Percentiles rank a stretch among this genome's conserved stretches.
Conservation (phyloP, 2,797 vertebrate genomes). For the Molossus alvarezi region DNA sequence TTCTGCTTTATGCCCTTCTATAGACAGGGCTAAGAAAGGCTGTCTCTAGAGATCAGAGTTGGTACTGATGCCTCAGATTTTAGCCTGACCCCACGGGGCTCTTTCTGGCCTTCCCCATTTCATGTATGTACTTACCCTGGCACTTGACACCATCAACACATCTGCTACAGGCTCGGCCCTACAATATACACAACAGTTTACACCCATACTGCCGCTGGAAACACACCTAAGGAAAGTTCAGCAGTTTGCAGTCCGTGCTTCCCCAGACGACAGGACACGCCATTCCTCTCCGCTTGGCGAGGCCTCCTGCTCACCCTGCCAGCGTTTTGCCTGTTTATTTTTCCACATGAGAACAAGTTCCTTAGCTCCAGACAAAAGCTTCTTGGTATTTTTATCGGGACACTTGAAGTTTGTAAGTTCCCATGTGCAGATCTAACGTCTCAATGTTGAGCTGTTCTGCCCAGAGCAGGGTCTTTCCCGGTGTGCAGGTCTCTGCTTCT, state of each 20-base stretch:
- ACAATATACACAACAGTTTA: fast-evolving
- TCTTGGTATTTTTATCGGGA: neutral
- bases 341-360: neutral
- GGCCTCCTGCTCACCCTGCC: neutral
- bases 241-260: neutral
- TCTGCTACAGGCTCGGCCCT: neutral
- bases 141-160: fast-evolving
- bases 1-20: neutral
- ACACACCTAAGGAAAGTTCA: neutral
- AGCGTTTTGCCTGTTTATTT: neutral
- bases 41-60: too few relatives aligned
- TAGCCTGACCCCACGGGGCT: too few relatives aligned
- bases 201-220: fast-evolving
- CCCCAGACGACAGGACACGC: neutral
- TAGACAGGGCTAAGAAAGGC: neutral
- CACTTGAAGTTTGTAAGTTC: neutral
- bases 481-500: neutral
- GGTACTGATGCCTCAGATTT: fast-evolving
- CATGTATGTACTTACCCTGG: fast-evolving
- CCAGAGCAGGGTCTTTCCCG: too few relatives aligned
- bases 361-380: neutral
- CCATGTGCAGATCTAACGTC: neutral
- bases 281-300: fast-evolving
- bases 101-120: neutral
- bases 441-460: neutral